Base-by-base conservation (phyloP, 2,113 vertebrate genomes). In the Daubentonia madagascariensis region DNA sequence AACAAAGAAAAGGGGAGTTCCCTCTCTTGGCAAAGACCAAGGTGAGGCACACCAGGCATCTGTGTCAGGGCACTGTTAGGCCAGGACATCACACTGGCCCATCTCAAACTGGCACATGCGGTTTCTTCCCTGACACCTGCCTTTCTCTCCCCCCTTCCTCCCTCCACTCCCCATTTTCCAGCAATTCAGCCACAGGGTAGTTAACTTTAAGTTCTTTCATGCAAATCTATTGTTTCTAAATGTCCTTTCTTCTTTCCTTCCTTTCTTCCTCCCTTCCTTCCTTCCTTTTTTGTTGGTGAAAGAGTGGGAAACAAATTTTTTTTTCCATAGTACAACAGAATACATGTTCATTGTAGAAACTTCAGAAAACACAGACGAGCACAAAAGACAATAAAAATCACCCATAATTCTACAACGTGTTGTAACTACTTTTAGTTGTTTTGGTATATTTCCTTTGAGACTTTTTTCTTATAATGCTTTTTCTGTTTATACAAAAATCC, bases 71-170 rank as follows among this genome's bases (percentile, higher is more conserved):
- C 30, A 22, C 43, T 5, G 0, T 14, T 13, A 43, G 30, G 40
- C 25, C 17, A 73, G 40, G 67, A 12, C 4, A 32, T 20, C 35
- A 18, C 17, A 3, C 20, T 32, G 20, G 22, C 6, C 45, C 57
- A 1, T 68, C 43, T 59, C 89, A 22, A 52, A 63, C 0, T 3
- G 6, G 13, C 37, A 8, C 7, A 7, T 1, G 1, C 13, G 5
- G 16, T 25, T 50, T 2, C 32, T 12, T 18, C n/a, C 35, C 43
- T 32, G 25, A 76, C 28, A 18, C 28, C 43, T 32, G 73, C 17
- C 61, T 40, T 28, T 40, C 20, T 16, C 45, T n/a, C 16, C 30
- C 32, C 20, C n/a, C n/a, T 20, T 20, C 12, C 78, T 43, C 18
- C 50, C 59, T 43, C 48, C 32, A 23, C 32, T 14, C 12, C 23